phyloP scores from a whole-genome alignment of 2,797 vertebrate species.

The Etheostoma nigrum region DNA sequence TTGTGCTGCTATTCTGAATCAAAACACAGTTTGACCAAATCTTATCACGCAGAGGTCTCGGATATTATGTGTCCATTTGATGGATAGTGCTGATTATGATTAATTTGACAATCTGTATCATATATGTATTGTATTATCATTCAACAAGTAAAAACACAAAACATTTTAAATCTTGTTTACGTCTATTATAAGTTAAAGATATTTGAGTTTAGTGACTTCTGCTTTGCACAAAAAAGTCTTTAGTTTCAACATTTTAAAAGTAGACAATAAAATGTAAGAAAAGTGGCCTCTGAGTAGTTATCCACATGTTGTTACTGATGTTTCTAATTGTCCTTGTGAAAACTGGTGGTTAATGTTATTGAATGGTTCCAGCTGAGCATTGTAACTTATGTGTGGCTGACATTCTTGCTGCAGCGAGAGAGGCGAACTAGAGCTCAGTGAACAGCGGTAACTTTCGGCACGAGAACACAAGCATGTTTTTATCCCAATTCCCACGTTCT shows the following conservation, averaged over 20 bases:
- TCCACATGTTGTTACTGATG: constrained; percentile 29
- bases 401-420: constrained; percentile 29
- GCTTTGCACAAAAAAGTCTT: neutral
- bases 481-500: constrained; percentile 77
- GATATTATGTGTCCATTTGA: neutral
- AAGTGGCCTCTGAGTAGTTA: neutral
- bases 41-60: neutral
- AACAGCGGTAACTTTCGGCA: constrained; percentile 59
- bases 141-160: neutral
- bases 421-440: constrained; percentile 21
- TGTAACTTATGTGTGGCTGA: constrained; percentile 37
- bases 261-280: neutral
- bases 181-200: neutral
- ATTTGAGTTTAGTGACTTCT: neutral
- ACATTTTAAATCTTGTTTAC: neutral
- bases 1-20: neutral
- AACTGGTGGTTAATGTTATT: constrained; percentile 28
- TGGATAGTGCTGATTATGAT: neutral
- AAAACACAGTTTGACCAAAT: neutral
- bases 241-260: neutral
- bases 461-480: constrained; percentile 65
- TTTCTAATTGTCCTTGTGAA: constrained; percentile 32
- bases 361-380: constrained; percentile 38
- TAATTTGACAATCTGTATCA: neutral
- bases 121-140: neutral